Evolutionary conservation across 2,888 invertebrate species (phyloP).

Genomic region (Lamellibrachia columna): DNA sequence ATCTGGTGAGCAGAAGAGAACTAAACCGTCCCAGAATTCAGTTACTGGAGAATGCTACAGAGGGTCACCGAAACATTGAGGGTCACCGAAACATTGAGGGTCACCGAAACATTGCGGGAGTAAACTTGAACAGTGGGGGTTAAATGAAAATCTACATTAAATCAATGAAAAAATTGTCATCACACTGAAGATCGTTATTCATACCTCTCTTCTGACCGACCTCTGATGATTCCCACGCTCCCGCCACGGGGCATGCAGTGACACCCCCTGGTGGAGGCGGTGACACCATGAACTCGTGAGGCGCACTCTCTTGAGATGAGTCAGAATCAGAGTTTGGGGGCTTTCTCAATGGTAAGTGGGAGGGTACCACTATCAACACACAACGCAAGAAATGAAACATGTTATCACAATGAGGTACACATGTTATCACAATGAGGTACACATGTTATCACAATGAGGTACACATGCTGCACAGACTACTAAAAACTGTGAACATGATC

Average conservation of each 20-base stretch:
- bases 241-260: background rate
- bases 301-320: conserved; percentile 30
- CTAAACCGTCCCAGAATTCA: too few relatives aligned
- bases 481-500: background rate
- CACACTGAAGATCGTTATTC: background rate
- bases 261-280: conserved; percentile 23
- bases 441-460: background rate
- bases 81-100: too few relatives aligned
- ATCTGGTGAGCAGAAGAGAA: too few relatives aligned
- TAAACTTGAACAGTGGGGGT: too few relatives aligned
- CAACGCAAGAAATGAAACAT: background rate
- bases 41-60: too few relatives aligned
- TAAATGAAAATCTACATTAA: too few relatives aligned
- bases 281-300: conserved; percentile 37
- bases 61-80: too few relatives aligned
- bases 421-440: background rate
- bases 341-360: background rate
- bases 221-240: background rate
- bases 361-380: background rate
- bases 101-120: too few relatives aligned
- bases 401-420: background rate
- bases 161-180: background rate
- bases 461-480: background rate
- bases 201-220: background rate
- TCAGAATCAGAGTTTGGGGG: background rate